A percentile compares a stretch with the other conserved stretches of the same genome.
Conservation (phyloP, 2,113 vertebrate genomes). For the Aspiorhynchus laticeps region DNA sequence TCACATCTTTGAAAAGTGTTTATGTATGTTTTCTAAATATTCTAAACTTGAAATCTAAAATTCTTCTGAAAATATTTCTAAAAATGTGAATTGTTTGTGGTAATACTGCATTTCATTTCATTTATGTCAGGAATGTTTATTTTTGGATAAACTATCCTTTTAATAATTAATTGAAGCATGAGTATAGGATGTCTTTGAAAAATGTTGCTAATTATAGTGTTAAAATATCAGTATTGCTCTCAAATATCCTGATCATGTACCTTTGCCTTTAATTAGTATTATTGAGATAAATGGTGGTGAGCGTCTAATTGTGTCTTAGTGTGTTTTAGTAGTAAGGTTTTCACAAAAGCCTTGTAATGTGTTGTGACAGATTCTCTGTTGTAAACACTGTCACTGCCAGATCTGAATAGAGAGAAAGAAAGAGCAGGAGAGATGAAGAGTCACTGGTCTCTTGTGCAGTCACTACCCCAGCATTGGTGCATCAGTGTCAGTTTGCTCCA, state of each 20-base stretch:
- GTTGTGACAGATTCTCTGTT: neutral
- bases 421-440: neutral
- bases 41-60: no score
- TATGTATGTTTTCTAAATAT: no score
- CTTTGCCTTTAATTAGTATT: neutral
- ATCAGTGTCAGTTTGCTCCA: neutral
- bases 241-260: neutral
- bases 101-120: neutral
- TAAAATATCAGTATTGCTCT: neutral
- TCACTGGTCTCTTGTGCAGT: neutral
- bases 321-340: neutral
- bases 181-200: neutral
- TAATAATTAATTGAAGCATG: neutral
- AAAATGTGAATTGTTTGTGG: no score
- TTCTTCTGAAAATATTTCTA: no score
- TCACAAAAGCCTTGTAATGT: neutral
- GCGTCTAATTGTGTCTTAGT: neutral
- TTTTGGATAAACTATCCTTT: neutral
- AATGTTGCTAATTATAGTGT: neutral
- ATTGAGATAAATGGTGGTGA: neutral
- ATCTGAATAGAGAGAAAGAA: neutral
- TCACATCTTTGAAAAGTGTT: no score
- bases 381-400: neutral
- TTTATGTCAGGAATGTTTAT: neutral
- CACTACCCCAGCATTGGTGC: neutral